Evolutionary conservation across 2,113 vertebrate genomes (phyloP).

Genomic region (Herpetotheres cachinnans): DNA sequence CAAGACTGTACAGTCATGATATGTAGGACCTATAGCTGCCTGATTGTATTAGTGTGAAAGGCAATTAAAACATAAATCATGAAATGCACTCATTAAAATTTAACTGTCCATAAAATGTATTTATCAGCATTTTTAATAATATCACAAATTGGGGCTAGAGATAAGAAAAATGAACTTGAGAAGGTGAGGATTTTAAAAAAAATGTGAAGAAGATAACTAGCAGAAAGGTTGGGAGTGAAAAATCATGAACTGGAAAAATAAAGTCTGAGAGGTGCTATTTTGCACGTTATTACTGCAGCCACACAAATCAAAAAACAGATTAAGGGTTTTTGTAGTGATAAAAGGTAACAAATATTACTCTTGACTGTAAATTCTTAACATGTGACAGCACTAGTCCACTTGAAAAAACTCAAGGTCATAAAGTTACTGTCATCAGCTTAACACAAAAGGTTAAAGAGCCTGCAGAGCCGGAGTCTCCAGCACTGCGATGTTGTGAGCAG

Average conservation of each 20-base stretch:
- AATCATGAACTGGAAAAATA: neutral
- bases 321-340: neutral
- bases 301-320: neutral
- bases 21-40: neutral
- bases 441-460: neutral
- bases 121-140: neutral
- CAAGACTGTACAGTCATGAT: neutral
- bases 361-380: neutral
- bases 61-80: neutral
- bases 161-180: constrained; percentile 5
- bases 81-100: neutral
- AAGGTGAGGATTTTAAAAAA: constrained; percentile 4
- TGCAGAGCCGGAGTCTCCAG: neutral
- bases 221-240: neutral
- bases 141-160: neutral
- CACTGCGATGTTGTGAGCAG: neutral
- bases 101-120: neutral
- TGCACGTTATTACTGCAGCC: neutral
- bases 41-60: neutral
- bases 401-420: neutral
- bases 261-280: neutral
- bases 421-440: neutral
- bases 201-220: neutral
- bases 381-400: neutral
- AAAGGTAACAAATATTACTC: neutral